Conservation (phyloP, 2,113 vertebrate species). For the Podilymbus podiceps region DNA sequence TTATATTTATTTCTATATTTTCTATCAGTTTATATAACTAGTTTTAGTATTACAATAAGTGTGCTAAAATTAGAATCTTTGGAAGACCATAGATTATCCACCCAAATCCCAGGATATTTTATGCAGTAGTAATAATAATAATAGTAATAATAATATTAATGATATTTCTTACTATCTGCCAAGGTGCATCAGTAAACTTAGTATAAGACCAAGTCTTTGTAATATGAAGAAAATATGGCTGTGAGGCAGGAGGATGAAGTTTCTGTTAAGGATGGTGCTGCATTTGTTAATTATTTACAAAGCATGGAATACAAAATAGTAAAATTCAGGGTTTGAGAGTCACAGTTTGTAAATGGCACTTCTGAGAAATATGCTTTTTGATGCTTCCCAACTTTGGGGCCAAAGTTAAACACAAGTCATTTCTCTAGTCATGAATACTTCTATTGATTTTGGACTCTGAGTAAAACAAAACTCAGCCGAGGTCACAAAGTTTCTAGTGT, state of each 20-base stretch:
- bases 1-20: neutral
- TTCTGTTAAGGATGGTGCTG: neutral
- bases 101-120: neutral
- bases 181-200: neutral
- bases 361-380: conserved; percentile 15
- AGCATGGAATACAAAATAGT: conserved; percentile 21
- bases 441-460: conserved; percentile 66
- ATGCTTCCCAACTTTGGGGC: conserved; percentile 1
- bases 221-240: neutral
- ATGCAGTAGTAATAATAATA: neutral
- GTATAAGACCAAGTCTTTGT: neutral
- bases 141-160: neutral
- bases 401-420: conserved; percentile 52
- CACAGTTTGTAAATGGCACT: conserved; percentile 20
- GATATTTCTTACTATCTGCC: neutral
- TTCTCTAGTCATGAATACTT: conserved; percentile 51
- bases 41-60: neutral
- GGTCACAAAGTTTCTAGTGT: conserved; percentile 58
- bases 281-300: conserved; percentile 58
- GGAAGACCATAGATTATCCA: neutral
- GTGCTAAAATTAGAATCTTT: neutral
- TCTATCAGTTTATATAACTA: neutral
- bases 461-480: conserved; percentile 57
- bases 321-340: conserved; percentile 29
- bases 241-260: conserved; percentile 24